These are phyloP conservation scores for Cataglyphis altisquamis DNA, from an alignment of 2,888 invertebrate species.

Conservation along the genomic window DNA sequence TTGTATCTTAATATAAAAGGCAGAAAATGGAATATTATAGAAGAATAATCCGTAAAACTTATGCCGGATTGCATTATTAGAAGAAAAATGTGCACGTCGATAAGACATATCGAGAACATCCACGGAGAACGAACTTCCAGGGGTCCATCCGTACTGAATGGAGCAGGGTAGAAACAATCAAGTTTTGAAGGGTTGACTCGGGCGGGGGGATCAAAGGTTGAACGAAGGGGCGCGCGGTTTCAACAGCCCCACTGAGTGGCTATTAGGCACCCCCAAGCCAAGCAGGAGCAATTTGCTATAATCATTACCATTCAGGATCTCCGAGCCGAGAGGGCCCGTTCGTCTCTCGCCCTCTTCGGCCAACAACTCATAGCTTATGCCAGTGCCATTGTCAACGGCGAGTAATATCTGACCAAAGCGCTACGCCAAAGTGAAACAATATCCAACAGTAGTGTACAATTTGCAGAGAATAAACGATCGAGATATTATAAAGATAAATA, in stretches of 20 bases:
- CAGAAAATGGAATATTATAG: not conserved
- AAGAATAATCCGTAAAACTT: conserved; percentile 40
- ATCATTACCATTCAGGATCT: conserved; percentile 84
- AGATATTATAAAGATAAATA: not conserved
- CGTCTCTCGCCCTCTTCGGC: conserved; percentile 72
- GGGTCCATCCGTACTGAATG: conserved; percentile 65
- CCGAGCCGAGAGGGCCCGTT: conserved; percentile 77
- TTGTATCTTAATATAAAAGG: not conserved
- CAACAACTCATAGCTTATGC: conserved; percentile 66
- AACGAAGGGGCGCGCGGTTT: conserved; percentile 82
- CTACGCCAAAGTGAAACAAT: conserved; percentile 2
- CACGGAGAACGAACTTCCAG: conserved; percentile 51
- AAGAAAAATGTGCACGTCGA: conserved; percentile 58
- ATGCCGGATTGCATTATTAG: conserved; percentile 15
- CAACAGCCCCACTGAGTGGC: conserved; percentile 84
- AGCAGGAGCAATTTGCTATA: conserved; percentile 84
- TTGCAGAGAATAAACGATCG: not conserved
- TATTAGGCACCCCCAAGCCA: conserved; percentile 83
- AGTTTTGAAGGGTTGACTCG: conserved; percentile 82
- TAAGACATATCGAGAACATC: conserved; percentile 72
- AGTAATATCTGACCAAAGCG: conserved; percentile 67
- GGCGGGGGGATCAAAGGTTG: conserved; percentile 85
- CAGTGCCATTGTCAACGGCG: conserved; percentile 68
- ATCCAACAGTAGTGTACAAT: not conserved
- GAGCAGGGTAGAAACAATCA: conserved; percentile 81